These are phyloP conservation scores for Orchestes rusci DNA, from an alignment of 2,888 invertebrate species.

Conservation along the genomic window DNA sequence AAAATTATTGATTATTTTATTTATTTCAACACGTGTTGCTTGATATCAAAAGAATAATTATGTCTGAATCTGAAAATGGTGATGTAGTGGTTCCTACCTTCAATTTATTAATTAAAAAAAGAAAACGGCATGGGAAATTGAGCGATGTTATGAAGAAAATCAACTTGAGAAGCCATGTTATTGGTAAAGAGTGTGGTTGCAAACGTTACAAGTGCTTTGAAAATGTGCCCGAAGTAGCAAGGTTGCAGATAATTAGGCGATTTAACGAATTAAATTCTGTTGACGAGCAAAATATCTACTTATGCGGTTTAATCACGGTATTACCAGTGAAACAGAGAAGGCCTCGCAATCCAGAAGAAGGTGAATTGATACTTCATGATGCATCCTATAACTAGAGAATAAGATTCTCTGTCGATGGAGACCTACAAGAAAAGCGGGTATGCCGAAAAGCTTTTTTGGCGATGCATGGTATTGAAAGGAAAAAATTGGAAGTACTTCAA, in stretches of 20 bases:
- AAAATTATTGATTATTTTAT: no score
- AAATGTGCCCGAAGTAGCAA: slow-evolving; percentile 4
- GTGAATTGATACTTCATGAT: no score
- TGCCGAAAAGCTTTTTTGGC: slow-evolving; percentile 21
- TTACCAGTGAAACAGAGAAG: slow-evolving; percentile 10
- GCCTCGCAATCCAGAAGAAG: slow-evolving; percentile 3
- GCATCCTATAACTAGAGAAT: slow-evolving; percentile 15
- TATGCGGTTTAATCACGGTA: slow-evolving; percentile 16
- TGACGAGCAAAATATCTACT: slow-evolving; percentile 8
- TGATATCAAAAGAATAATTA: no score
- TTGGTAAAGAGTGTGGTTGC: slow-evolving; percentile 16
- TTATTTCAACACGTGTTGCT: no score
- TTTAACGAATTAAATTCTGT: slow-evolving; percentile 6
- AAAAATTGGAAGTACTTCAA: slow-evolving; percentile 13
- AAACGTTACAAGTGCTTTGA: slow-evolving; percentile 12
- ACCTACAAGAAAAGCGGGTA: slow-evolving; percentile 14
- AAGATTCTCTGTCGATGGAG: slow-evolving; percentile 10
- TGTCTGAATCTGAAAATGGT: no score
- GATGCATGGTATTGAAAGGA: slow-evolving; percentile 19
- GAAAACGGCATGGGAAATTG: slow-evolving; percentile 6
- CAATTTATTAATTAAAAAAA: no score
- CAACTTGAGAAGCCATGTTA: no score
- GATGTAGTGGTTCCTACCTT: no score
- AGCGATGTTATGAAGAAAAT: slow-evolving; percentile 11
- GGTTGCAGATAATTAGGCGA: slow-evolving; percentile 2